Evolutionary conservation across 2,888 invertebrate genomes (phyloP), one percentile per base, ranked within the genome.

Genomic region (Deilephila elpenor): DNA sequence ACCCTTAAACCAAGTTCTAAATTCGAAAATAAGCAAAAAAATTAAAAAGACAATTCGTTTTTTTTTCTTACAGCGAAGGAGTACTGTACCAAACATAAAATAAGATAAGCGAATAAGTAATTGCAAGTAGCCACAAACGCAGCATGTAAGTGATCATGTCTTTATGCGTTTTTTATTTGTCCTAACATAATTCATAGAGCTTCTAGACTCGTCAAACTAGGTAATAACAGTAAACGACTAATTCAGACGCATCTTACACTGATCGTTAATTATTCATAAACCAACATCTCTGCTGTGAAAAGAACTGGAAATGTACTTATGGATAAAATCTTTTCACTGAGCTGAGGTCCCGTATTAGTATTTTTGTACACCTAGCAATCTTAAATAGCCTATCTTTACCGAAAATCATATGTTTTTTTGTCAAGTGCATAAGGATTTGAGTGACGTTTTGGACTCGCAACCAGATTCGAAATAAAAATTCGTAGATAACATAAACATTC

Each of bases 231-330:
- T 32, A 32, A 61, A 61, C 61, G 61, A 32, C 61, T 61, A 61
- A 61, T 61, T 32, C 61, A 61, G 19, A n/a, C 56, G 29, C 32
- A 61, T 34, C 34, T 61, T 32, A 61, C 32, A 61, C 32, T 5
- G 29, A 61, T 61, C 32, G 29, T 29, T n/a, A 17, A 61, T 32
- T 56, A 56, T 56, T 56, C n/a, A 61, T 32, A 61, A 61, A 61
- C 61, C 29, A 61, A 32, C 61, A 61, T 61, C 17, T 32, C 19
- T 6, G 56, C 29, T 61, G 6, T 29, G 29, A 61, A 17, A 61
- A 59, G 60, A 61, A 61, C 56, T 56, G n/a, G 56, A 56, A n/a
- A n/a, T 6, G 56, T 6, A 56, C 56, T 14, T 44, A 44, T 14
- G 56, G 56, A n/a, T n/a, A n/a, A n/a, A 56, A 56, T 14, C 5